Percentiles rank a stretch among this genome's conserved stretches.
Conservation (phyloP, 2,113 vertebrate genomes). For the Hucho hucho region DNA sequence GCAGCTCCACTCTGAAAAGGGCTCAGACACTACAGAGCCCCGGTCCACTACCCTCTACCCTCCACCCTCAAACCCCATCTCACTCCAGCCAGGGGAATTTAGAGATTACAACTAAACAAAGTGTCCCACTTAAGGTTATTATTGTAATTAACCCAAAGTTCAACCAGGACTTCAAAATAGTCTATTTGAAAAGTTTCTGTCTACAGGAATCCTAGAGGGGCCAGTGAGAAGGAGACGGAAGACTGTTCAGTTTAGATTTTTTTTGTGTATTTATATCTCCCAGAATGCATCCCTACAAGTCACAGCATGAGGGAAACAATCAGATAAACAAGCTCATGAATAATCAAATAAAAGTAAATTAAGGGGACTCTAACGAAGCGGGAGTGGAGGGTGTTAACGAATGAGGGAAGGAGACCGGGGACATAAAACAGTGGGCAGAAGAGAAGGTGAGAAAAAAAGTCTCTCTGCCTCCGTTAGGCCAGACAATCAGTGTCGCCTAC, state of each 20-base stretch:
- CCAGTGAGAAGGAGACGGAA: conserved; percentile 6
- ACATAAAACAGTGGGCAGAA: conserved; percentile 51
- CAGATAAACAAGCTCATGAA: conserved; percentile 42
- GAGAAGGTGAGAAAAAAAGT: conserved; percentile 42
- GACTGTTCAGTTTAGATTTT: background rate
- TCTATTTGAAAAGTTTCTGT: background rate
- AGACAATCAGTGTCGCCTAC: conserved; percentile 61
- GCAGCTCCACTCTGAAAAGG: background rate
- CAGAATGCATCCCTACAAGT: conserved; percentile 27
- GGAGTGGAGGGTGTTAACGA: conserved; percentile 47
- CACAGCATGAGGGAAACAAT: conserved; percentile 43
- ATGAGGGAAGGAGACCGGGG: conserved; percentile 28
- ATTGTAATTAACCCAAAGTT: conserved; percentile 31
- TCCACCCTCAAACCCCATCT: conserved; percentile 10
- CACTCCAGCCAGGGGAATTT: conserved; percentile 13
- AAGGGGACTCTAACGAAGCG: conserved; percentile 52
- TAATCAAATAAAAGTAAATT: conserved; percentile 54
- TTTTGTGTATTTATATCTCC: conserved; percentile 8
- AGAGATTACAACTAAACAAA: conserved; percentile 9
- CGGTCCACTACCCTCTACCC: conserved; percentile 15
- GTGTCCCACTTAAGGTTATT: conserved; percentile 10
- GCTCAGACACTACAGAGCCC: conserved; percentile 8
- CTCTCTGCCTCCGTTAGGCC: conserved; percentile 47
- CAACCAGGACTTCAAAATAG: background rate
- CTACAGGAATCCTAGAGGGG: conserved; percentile 10